A percentile compares a stretch with the other conserved stretches of the same genome.
phyloP scores from a whole-genome alignment of 2,888 invertebrate genomes.

The Lasiommata megera region DNA sequence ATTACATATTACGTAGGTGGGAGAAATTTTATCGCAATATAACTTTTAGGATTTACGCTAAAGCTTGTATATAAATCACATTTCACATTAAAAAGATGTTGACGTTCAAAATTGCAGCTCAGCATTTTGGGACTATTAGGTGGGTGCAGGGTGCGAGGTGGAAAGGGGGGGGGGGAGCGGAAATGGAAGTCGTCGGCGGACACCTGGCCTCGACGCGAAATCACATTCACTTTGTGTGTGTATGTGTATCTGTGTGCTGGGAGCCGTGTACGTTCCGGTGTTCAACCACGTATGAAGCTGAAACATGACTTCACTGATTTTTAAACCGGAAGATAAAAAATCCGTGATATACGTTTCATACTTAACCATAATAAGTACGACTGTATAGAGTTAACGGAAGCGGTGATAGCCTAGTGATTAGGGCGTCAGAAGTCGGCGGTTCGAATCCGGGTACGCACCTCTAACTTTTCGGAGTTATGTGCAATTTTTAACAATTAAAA shows the following conservation, averaged over 20 bases:
- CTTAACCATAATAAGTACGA: too few relatives aligned
- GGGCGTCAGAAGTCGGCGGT: too few relatives aligned
- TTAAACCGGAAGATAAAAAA: background rate
- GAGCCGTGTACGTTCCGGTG: constrained; percentile 1
- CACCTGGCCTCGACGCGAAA: constrained; percentile 24
- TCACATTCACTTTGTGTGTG: constrained; percentile 20
- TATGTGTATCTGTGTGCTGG: constrained; percentile 1
- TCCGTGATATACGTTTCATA: too few relatives aligned
- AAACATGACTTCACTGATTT: background rate
- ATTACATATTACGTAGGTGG: background rate
- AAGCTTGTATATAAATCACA: constrained; percentile 13
- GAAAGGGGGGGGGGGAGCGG: constrained; percentile 12
- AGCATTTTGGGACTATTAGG: constrained; percentile 17
- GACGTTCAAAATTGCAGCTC: constrained; percentile 18
- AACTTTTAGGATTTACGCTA: constrained; percentile 6
- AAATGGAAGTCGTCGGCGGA: constrained; percentile 28
- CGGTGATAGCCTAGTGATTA: too few relatives aligned
- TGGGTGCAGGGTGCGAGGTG: background rate
- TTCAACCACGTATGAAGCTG: background rate
- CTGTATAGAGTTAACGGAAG: too few relatives aligned
- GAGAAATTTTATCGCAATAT: background rate
- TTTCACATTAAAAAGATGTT: constrained; percentile 18
- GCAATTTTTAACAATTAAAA: too few relatives aligned
- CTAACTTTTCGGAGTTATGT: too few relatives aligned
- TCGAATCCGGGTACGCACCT: too few relatives aligned